These are phyloP conservation scores for Tanytarsus gracilentus DNA, from an alignment of 2,888 invertebrate species.

Conservation along the genomic window DNA sequence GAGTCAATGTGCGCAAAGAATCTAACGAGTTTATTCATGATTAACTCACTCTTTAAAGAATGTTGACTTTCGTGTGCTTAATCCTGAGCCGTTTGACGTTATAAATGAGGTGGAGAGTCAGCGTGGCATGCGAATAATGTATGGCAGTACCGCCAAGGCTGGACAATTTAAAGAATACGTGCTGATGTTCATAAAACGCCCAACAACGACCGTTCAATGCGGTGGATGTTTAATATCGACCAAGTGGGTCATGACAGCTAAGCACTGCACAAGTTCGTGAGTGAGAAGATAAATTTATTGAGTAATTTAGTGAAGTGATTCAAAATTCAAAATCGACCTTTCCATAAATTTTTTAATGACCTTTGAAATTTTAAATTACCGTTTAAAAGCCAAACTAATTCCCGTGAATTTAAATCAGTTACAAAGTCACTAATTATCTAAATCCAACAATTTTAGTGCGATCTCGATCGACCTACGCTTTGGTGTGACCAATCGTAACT, in stretches of 20 bases:
- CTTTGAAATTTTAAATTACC: too few species aligned
- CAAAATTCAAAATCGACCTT: too few species aligned
- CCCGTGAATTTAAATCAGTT: too few species aligned
- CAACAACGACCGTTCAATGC: not conserved
- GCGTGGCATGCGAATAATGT: not conserved
- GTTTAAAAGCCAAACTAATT: too few species aligned
- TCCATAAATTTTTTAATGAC: too few species aligned
- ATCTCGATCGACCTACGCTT: slow-evolving; percentile 4
- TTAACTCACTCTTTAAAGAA: too few species aligned
- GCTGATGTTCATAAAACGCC: not conserved
- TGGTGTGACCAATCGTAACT: not conserved
- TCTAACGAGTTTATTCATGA: too few species aligned
- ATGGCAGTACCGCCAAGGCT: not conserved
- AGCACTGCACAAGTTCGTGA: not conserved
- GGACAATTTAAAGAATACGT: not conserved
- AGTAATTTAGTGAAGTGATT: too few species aligned
- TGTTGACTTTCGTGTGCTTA: not conserved
- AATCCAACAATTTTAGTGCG: too few species aligned
- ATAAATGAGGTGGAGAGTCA: not conserved
- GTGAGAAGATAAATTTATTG: not conserved
- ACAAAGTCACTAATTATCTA: too few species aligned
- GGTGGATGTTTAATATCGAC: not conserved
- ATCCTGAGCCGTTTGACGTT: not conserved
- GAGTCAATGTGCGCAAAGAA: too few species aligned
- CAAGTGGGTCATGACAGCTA: not conserved